These are phyloP conservation scores for Dermochelys coriacea DNA, from an alignment of 2,797 vertebrate species.

Conservation along the genomic window DNA sequence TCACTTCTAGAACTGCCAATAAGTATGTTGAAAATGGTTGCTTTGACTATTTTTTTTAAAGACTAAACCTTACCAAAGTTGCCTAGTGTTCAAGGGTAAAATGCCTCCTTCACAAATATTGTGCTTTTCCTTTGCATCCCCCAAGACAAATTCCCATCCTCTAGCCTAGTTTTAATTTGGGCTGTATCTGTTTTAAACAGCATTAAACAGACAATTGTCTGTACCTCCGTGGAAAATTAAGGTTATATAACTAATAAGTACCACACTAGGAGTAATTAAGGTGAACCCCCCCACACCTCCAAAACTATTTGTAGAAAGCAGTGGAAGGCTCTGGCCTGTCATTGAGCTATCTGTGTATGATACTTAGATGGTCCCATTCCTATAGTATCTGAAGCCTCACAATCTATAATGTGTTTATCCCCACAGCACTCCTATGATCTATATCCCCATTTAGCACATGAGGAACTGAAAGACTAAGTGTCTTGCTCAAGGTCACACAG, in stretches of 20 bases:
- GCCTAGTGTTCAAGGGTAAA: background rate
- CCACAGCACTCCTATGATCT: background rate
- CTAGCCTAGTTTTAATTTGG: background rate
- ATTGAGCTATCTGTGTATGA: background rate
- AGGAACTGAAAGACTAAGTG: background rate
- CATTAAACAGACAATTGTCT: background rate
- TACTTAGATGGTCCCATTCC: background rate
- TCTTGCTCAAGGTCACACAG: background rate
- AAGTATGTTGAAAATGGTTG: background rate
- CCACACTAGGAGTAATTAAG: background rate
- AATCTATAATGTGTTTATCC: background rate
- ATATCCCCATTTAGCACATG: background rate
- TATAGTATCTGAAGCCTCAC: background rate
- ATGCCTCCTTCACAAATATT: background rate
- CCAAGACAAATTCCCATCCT: background rate
- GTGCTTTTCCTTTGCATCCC: background rate
- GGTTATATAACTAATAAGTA: background rate
- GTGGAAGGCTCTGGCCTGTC: background rate
- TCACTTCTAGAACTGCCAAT: background rate
- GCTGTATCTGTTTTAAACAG: background rate
- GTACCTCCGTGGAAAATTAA: background rate
- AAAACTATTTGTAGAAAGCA: background rate
- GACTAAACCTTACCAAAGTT: background rate
- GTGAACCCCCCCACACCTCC: background rate
- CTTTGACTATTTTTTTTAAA: background rate